Evolutionary conservation across 2,113 vertebrate species (phyloP), one percentile per base, ranked within the genome.

Genomic region (Haplotaxodon microlepis): DNA sequence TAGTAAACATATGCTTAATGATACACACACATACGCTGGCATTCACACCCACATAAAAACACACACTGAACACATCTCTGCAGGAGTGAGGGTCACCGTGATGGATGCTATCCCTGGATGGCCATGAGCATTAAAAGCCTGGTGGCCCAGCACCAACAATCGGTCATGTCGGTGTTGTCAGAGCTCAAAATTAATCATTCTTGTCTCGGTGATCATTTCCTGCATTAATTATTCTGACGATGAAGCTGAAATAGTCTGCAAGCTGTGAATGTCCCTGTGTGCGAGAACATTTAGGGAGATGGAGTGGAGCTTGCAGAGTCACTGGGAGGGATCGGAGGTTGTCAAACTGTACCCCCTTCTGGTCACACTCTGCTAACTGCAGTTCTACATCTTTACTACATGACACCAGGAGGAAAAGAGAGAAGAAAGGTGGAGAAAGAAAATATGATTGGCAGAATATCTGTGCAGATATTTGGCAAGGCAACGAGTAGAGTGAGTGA

Each of bases 291-390:
- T 81, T 31, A 96, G 89, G 89, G 85, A 88, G 95, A 21, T 96
- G 89, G 34, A 86, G 61, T 92, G 71, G 89, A 90, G 66, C 95
- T 95, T 71, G 95, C 94, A 29, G 94, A 96, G 61, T 83, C 89
- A 96, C 59, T 6, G 93, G 81, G 24, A 94, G 59, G 16, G 94
- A 96, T 57, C 88, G 94, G 90, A 97, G 95, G 88, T 94, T 93
- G 92, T 97, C 93, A 91, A 97, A 97, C 88, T 95, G 94, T 80
- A 90, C 92, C 86, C 91, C 85, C 61, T 95, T 92, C 81, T 96
- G 93, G 93, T 96, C 96, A 86, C 95, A 95, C 12, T 92, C 78
- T 9, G 90, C 87, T 13, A 96, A 53, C 86, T 96, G 94, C 88
- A 96, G 76, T 42, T 93, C 47, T 1, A 94, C 92, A 86, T 93